Evolutionary conservation across 2,797 vertebrate species (phyloP).

Genomic region (Phrynocephalus vlangalii): DNA sequence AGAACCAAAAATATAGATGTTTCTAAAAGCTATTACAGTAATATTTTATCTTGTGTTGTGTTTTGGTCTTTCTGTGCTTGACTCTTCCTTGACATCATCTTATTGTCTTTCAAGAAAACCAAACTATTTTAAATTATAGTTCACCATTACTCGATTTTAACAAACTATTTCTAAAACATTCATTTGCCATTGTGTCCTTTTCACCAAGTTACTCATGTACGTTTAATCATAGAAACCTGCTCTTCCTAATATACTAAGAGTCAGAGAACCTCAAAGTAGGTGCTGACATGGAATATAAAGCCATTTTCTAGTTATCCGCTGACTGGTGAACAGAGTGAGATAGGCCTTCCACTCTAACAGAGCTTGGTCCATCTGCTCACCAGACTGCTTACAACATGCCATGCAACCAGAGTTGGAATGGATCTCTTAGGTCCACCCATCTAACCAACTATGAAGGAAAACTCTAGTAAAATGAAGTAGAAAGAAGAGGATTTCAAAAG

Average conservation of each 20-base stretch:
- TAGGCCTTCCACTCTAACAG: background rate
- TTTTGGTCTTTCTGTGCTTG: background rate
- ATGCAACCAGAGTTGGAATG: background rate
- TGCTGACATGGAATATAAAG: background rate
- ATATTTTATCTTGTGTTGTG: background rate
- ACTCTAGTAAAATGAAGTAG: background rate
- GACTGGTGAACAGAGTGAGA: background rate
- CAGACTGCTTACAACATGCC: constrained; percentile 4
- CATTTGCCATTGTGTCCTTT: constrained; percentile 28
- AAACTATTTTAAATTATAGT: background rate
- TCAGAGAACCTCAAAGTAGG: rapidly evolving
- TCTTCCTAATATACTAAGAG: background rate
- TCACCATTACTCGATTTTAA: constrained; percentile 40
- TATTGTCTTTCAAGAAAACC: background rate
- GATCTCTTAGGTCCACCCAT: background rate
- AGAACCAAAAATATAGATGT: background rate
- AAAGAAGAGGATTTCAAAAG: background rate
- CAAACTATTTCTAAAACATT: constrained; percentile 33
- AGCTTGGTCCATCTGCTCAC: background rate
- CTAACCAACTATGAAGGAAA: background rate
- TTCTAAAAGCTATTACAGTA: background rate
- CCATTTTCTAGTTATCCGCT: background rate
- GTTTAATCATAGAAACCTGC: constrained; percentile 9
- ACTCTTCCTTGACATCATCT: background rate
- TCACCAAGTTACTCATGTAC: background rate